Base-by-base conservation (phyloP, 2,113 vertebrate species). In the Cariama cristata region DNA sequence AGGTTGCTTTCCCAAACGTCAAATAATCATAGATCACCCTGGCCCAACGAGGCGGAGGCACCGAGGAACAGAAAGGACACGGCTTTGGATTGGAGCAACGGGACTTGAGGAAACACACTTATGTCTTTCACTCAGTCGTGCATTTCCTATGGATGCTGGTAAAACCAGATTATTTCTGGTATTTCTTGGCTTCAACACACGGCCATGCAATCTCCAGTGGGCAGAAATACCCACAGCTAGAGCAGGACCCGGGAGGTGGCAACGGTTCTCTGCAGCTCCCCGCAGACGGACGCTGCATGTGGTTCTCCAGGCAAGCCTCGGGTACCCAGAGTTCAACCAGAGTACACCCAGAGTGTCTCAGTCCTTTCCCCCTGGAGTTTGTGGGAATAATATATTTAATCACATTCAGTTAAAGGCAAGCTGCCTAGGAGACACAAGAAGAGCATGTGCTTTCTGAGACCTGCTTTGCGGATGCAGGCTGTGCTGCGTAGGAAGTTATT, bases 141-240 rank as follows among this genome's bases (percentile, higher is more conserved):
- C 8, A 9, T 27, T 21, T 74, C 84, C 60, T 8, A 14, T 4
- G 21, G 38, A 23, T 26, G 26, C 47, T 28, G 40, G n/a, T 68
- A 35, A 60, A 45, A 73, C 30, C 33, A 28, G 47, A 30, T 42
- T 52, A 42, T 11, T 62, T 32, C 23, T 1, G 4, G 42, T 15
- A 73, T 32, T 75, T 20, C 22, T 32, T 19, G 73, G 26, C 58
- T 14, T 24, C 20, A 80, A 18, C 6, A 6, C 32, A 23, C 6
- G 4, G 28, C n/a, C 0, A 0, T 5, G 24, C 52, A 15, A 27
- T 1, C 60, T 73, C 63, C 26, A 18, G 14, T 0, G 1, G 47
- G 16, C 52, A 85, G 73, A 21, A 40, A 59, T 3, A 52, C 15
- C 60, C 60, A 52, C 3, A 11, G 58, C 63, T 35, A 40, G 30